Percentiles rank a stretch among this genome's conserved stretches.
Conservation (phyloP, 2,113 vertebrate genomes). For the Sigmodon hispidus region DNA sequence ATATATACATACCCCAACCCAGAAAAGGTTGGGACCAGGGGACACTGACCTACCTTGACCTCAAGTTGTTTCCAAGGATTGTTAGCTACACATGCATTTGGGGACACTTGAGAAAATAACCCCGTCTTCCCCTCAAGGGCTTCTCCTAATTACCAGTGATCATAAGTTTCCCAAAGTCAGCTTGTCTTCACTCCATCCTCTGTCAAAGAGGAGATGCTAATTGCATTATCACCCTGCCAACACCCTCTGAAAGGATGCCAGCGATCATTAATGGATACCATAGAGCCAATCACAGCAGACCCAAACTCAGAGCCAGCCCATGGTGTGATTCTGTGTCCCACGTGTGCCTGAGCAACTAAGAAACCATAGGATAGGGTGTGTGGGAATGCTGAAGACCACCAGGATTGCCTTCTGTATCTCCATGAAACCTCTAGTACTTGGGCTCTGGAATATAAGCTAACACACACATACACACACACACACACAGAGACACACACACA, state of each 20-base stretch:
- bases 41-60: neutral
- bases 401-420: neutral
- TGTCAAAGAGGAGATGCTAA: constrained; percentile 69
- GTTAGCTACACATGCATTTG: neutral
- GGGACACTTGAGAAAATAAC: neutral
- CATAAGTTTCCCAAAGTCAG: constrained; percentile 46
- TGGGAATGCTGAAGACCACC: neutral
- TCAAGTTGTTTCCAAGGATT: neutral
- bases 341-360: neutral
- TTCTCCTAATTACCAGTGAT: constrained; percentile 59
- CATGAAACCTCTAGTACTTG: neutral
- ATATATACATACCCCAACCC: neutral
- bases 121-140: neutral
- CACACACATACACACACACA: neutral
- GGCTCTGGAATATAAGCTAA: neutral
- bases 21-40: neutral
- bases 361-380: neutral
- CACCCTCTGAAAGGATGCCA: constrained; percentile 55
- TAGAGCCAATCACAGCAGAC: constrained; percentile 57
- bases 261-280: constrained; percentile 33
- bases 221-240: constrained; percentile 75
- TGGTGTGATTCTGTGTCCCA: neutral
- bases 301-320: constrained; percentile 61
- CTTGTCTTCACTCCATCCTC: constrained; percentile 68
- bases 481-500: neutral